Conservation (phyloP, 2,797 vertebrate species). For the Eupleurogrammus muticus region DNA sequence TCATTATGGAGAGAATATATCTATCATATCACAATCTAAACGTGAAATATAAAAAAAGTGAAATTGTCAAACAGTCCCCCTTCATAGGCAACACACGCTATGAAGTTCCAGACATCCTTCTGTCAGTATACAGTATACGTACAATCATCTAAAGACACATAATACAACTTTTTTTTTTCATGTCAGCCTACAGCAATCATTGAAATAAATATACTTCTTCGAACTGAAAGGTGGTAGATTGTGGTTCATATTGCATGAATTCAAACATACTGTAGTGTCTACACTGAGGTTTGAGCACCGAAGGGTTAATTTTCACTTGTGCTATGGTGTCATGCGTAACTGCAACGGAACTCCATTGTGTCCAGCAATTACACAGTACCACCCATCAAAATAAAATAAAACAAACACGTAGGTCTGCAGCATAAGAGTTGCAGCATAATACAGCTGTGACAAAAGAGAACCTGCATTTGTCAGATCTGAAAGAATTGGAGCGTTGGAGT, state of each 20-base stretch:
- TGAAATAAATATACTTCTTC: conserved; percentile 81
- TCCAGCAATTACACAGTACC: conserved; percentile 45
- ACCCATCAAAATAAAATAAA: conserved; percentile 15
- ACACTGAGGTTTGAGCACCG: conserved; percentile 63
- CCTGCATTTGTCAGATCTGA: conserved; percentile 29
- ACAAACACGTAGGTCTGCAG: not conserved
- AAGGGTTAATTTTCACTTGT: conserved; percentile 61
- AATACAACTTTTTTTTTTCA: conserved; percentile 57
- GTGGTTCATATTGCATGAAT: conserved; percentile 80
- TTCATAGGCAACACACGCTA: conserved; percentile 70
- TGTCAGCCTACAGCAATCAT: conserved; percentile 66
- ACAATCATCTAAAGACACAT: conserved; percentile 78
- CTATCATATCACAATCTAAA: conserved; percentile 75
- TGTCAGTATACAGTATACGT: conserved; percentile 73
- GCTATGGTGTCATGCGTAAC: conserved; percentile 41
- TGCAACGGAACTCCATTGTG: conserved; percentile 34
- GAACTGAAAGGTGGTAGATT: conserved; percentile 71
- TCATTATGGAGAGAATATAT: conserved; percentile 72
- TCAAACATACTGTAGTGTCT: conserved; percentile 79
- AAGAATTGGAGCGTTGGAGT: conserved; percentile 42
- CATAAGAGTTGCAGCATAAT: conserved; percentile 26
- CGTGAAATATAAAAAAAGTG: conserved; percentile 77
- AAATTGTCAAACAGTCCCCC: conserved; percentile 73
- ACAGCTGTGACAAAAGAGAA: conserved; percentile 32
- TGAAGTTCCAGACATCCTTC: conserved; percentile 76